A percentile compares a stretch with the other conserved stretches of the same genome.
phyloP scores from a whole-genome alignment of 2,888 invertebrate species.

The Torymus auratus region DNA sequence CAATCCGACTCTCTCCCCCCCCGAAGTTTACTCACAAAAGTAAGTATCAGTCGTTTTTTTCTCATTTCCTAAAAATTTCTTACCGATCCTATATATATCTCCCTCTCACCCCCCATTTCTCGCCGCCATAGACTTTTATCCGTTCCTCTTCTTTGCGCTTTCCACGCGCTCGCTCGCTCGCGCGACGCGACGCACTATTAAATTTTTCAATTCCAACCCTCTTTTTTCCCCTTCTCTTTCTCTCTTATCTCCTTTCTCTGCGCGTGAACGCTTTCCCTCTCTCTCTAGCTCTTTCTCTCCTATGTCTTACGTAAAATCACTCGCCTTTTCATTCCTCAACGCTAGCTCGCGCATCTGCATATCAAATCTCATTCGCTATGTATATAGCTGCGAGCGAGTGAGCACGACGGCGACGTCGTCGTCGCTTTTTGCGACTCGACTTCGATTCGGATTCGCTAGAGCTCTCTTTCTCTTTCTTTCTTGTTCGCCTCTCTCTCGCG shows the following conservation, averaged over 20 bases:
- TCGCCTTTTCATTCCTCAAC: too few species aligned
- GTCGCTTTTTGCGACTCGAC: slow-evolving; percentile 30
- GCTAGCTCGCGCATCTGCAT: slow-evolving; percentile 44
- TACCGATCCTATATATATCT: background rate
- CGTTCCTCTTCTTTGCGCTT: background rate
- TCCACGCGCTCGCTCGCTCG: background rate
- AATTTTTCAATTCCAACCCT: slow-evolving; percentile 49
- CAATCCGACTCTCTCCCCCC: too few species aligned
- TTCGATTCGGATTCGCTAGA: slow-evolving; percentile 45
- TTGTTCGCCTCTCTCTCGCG: background rate
- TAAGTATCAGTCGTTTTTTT: background rate
- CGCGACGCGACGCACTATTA: slow-evolving; percentile 39
- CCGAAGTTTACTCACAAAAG: background rate
- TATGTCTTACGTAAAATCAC: background rate
- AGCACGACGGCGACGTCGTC: background rate
- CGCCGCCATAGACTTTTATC: background rate
- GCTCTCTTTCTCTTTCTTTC: slow-evolving; percentile 1
- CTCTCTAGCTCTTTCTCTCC: background rate
- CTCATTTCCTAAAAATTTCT: slow-evolving; percentile 1
- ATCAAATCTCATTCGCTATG: slow-evolving; percentile 47
- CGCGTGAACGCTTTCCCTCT: background rate
- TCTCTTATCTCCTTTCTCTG: background rate
- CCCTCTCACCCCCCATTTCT: background rate
- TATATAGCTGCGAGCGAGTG: slow-evolving; percentile 4
- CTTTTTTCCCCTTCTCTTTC: slow-evolving; percentile 13